Conservation (phyloP, 1,140 invertebrate species). For the Hyles vespertilio region DNA sequence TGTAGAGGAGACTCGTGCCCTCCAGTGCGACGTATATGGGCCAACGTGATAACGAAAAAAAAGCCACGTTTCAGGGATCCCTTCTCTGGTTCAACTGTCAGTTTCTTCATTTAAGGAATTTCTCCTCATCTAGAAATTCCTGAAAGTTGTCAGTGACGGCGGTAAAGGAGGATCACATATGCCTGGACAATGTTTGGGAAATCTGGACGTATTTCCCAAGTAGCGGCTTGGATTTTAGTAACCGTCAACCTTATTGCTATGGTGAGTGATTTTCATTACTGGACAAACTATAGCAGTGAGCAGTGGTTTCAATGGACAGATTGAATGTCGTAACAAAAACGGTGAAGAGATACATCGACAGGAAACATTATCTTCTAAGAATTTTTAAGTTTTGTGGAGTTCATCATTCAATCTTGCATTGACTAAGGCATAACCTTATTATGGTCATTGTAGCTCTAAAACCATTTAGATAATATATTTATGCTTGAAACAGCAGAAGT, state of each 20-base stretch:
- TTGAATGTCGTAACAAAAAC: no score
- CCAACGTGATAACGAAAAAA: not conserved
- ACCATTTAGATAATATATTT: no score
- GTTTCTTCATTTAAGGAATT: not conserved
- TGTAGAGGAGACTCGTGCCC: no score
- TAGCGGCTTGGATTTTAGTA: conserved; percentile 7
- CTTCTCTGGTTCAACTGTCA: not conserved
- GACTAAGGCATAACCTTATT: not conserved
- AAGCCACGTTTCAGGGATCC: not conserved
- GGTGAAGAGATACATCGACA: not conserved
- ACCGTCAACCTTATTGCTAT: conserved; percentile 13
- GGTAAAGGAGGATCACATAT: not conserved
- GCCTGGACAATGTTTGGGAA: not conserved
- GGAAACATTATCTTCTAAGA: not conserved
- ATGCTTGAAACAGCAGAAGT: no score
- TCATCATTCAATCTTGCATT: not conserved
- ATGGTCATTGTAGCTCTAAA: no score
- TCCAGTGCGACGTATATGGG: not conserved
- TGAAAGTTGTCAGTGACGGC: no score
- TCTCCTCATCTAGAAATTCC: not conserved
- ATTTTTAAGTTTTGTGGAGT: not conserved
- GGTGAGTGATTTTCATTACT: conserved; percentile 8
- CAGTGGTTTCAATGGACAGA: no score
- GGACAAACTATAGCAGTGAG: no score
- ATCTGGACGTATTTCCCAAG: not conserved